These are phyloP conservation scores for Himalopsyche kuldschensis DNA, from an alignment of 2,888 invertebrate genomes.

Conservation along the genomic window DNA sequence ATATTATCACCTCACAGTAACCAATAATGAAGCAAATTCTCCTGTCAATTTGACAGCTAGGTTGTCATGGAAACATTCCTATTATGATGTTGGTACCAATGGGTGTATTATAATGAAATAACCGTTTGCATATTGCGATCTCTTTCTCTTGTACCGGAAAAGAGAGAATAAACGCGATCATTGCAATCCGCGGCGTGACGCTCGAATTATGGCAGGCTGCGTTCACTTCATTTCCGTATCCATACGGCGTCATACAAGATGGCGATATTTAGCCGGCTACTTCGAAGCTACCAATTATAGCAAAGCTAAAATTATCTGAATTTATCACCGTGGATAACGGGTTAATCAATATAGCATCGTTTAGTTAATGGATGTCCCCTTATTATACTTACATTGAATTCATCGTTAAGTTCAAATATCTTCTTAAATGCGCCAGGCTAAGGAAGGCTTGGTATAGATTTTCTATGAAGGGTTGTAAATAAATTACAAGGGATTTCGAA, in stretches of 20 bases:
- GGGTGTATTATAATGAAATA: background rate
- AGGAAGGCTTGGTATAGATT: background rate
- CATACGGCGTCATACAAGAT: slow-evolving; percentile 28
- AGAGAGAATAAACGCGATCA: background rate
- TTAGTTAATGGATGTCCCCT: no score
- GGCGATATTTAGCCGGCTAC: slow-evolving; percentile 14
- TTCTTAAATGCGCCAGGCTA: no score
- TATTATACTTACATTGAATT: no score
- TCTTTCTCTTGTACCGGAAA: background rate
- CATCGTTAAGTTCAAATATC: no score
- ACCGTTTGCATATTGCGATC: background rate
- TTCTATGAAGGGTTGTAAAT: background rate
- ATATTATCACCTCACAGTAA: no score
- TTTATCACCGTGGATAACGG: no score
- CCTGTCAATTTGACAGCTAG: slow-evolving; percentile 5
- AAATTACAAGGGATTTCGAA: slow-evolving; percentile 20
- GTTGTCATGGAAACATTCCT: slow-evolving; percentile 27
- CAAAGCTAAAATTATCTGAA: background rate
- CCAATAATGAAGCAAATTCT: background rate
- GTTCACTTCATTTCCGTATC: slow-evolving; percentile 26
- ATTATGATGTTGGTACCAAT: slow-evolving; percentile 10
- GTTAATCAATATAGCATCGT: no score
- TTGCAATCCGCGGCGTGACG: background rate
- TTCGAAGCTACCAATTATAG: background rate
- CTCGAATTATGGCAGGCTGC: slow-evolving; percentile 6